phyloP scores from a whole-genome alignment of 1,140 invertebrate genomes.

The Anastrepha ludens region DNA sequence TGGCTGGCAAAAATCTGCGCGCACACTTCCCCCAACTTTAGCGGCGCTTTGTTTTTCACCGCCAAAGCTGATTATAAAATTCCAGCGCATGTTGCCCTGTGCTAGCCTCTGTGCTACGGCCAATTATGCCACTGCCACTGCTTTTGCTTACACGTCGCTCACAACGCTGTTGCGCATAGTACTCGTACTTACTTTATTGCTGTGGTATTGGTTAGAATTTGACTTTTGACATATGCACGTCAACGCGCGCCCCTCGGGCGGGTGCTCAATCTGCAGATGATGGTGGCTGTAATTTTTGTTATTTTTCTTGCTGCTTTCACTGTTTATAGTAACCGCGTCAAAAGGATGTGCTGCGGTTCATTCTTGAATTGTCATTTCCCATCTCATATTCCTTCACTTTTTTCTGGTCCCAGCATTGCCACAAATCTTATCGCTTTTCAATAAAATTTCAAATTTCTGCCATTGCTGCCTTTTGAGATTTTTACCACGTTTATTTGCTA shows the following conservation, averaged over 20 bases:
- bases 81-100: slow-evolving; percentile 44
- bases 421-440: neutral
- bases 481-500: neutral
- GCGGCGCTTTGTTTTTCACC: neutral
- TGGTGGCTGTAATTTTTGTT: neutral
- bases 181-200: neutral
- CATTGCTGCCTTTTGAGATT: neutral
- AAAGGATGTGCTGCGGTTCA: slow-evolving; percentile 33
- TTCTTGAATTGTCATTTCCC: slow-evolving; percentile 15
- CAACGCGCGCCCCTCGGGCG: neutral
- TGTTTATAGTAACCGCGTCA: neutral
- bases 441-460: neutral
- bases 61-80: slow-evolving; percentile 38
- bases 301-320: neutral
- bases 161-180: neutral
- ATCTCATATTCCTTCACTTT: neutral
- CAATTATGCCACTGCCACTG: slow-evolving; percentile 6
- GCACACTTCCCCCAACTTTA: neutral
- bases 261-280: neutral
- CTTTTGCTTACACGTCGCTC: neutral
- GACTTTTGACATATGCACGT: slow-evolving; percentile 47
- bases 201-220: slow-evolving; percentile 8
- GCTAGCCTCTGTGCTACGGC: neutral
- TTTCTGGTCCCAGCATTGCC: neutral
- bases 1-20: neutral